Evolutionary conservation across 2,797 vertebrate genomes (phyloP).

Genomic region (Notolepis coatsorum): DNA sequence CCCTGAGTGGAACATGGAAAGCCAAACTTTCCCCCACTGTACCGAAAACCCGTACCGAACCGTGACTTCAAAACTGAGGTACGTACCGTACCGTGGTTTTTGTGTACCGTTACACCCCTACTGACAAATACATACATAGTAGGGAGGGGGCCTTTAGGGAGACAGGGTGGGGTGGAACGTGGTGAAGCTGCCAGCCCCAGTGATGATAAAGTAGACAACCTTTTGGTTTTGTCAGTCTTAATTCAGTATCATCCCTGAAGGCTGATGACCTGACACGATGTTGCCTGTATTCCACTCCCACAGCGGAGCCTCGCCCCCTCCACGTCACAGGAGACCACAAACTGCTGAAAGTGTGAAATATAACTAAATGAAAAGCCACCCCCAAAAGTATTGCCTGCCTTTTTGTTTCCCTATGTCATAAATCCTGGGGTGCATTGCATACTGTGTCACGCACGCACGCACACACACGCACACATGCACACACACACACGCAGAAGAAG

Average conservation of each 20-base stretch:
- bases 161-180: not conserved
- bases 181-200: not conserved
- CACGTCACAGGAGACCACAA: not conserved
- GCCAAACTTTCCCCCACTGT: too few species aligned
- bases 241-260: constrained; percentile 22
- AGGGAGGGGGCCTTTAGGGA: not conserved
- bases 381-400: constrained; percentile 26
- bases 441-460: too few species aligned
- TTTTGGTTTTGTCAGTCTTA: constrained; percentile 32
- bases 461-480: not conserved
- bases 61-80: too few species aligned
- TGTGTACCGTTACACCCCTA: too few species aligned
- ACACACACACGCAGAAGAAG: too few species aligned
- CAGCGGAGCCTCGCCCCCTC: not conserved
- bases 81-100: too few species aligned
- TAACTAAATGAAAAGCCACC: constrained; percentile 1
- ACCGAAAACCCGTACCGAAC: too few species aligned
- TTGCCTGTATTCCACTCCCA: constrained; percentile 3
- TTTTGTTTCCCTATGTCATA: constrained; percentile 23
- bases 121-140: not conserved
- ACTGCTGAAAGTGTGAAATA: constrained; percentile 16
- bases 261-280: constrained; percentile 19
- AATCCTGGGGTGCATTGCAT: constrained; percentile 25
- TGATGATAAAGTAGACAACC: constrained; percentile 30
- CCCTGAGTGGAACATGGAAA: too few species aligned